Conservation (phyloP, 2,888 invertebrate genomes). For the Melieria picta region DNA sequence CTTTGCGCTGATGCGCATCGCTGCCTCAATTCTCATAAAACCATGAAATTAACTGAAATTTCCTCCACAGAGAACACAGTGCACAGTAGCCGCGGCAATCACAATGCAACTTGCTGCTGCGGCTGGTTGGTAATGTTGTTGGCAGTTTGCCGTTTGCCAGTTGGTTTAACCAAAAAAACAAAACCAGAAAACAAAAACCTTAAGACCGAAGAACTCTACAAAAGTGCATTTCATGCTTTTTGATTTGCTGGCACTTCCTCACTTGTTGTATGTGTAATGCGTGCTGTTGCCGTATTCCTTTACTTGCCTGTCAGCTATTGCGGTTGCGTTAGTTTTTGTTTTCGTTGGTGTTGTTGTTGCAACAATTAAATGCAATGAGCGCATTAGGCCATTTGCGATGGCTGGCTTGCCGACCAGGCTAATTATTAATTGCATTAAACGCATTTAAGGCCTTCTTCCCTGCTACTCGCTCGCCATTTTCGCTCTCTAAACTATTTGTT, state of each 20-base stretch:
- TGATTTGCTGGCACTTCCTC: slow-evolving; percentile 39
- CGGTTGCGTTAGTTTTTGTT: slow-evolving; percentile 12
- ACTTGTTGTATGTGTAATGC: too few species aligned
- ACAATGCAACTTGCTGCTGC: too few species aligned
- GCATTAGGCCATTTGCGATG: slow-evolving; percentile 31
- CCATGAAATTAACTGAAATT: slow-evolving; percentile 34
- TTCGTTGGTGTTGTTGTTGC: slow-evolving; percentile 13
- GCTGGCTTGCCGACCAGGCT: slow-evolving; percentile 26
- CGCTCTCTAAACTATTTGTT: too few species aligned
- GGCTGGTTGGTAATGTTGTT: too few species aligned
- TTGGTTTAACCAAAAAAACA: too few species aligned
- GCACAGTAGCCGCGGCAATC: too few species aligned
- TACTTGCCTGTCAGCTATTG: slow-evolving; percentile 1
- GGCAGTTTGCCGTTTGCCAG: too few species aligned
- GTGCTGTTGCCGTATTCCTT: not conserved
- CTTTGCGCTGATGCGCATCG: slow-evolving; percentile 31
- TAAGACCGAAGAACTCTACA: slow-evolving; percentile 11
- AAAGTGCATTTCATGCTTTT: slow-evolving; percentile 49
- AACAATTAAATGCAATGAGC: slow-evolving; percentile 30
- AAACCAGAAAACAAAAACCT: too few species aligned
- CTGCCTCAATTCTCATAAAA: slow-evolving; percentile 34
- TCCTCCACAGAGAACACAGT: not conserved
- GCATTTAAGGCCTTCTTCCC: not conserved
- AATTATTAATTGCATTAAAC: slow-evolving; percentile 33
- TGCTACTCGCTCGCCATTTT: too few species aligned